A percentile compares a stretch with the other conserved stretches of the same genome.
phyloP scores from a whole-genome alignment of 1,140 invertebrate genomes.

The Lasaia peninsularis region DNA sequence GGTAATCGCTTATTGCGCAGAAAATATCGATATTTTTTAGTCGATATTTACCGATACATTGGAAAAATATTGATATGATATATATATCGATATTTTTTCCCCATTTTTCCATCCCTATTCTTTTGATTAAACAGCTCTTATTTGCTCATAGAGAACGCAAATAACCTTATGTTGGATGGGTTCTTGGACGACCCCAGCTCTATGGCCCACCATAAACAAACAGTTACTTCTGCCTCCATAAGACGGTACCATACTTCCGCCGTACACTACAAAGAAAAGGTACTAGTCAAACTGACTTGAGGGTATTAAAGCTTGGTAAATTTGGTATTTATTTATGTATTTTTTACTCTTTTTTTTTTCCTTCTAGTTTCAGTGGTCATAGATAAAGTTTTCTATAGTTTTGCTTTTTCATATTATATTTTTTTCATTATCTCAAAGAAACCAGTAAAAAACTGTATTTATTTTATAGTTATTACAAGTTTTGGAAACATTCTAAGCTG shows the following conservation, averaged over 20 bases:
- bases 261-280: conserved; percentile 47
- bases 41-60: no score
- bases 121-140: conserved; percentile 6
- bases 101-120: no score
- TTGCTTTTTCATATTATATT: no score
- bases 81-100: no score
- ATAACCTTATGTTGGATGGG: conserved; percentile 91
- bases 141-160: conserved; percentile 78
- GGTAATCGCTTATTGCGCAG: no score
- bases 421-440: not conserved
- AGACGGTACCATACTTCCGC: conserved; percentile 56
- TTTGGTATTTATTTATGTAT: not conserved
- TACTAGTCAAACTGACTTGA: conserved; percentile 20
- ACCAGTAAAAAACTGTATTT: not conserved
- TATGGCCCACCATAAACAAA: conserved; percentile 28
- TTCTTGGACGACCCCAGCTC: conserved; percentile 84
- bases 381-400: not conserved
- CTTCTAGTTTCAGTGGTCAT: not conserved
- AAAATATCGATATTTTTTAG: no score
- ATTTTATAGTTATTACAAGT: no score
- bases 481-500: no score
- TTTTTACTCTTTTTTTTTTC: not conserved
- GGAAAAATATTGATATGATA: no score
- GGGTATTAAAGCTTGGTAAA: not conserved
- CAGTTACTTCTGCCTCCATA: conserved; percentile 22